These are phyloP conservation scores for Chroicocephalus ridibundus DNA, from an alignment of 2,113 vertebrate genomes.

Conservation along the genomic window DNA sequence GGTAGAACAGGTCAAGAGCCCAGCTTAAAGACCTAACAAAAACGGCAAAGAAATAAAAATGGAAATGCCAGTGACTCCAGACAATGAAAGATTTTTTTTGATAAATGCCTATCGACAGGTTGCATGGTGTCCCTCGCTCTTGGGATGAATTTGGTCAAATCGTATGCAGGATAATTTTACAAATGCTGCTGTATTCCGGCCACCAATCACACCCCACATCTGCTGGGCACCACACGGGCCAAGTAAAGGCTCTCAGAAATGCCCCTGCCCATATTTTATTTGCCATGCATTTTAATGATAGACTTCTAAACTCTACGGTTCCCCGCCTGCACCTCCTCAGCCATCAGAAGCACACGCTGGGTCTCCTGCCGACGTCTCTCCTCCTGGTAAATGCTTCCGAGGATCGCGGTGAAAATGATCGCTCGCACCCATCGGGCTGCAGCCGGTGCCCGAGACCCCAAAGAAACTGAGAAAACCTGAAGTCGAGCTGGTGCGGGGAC, in stretches of 20 bases:
- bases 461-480: neutral
- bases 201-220: neutral
- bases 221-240: neutral
- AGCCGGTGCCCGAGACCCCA: neutral
- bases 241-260: neutral
- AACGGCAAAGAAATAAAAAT: neutral
- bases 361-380: neutral
- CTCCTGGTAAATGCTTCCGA: neutral
- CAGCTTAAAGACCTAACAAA: neutral
- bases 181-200: neutral
- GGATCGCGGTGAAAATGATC: neutral
- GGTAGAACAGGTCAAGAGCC: neutral
- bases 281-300: neutral
- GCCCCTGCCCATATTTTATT: neutral
- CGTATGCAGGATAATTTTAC: neutral
- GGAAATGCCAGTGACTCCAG: neutral
- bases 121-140: neutral
- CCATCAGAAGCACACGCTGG: neutral
- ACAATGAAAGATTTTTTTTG: neutral
- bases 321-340: neutral
- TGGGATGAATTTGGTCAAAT: neutral
- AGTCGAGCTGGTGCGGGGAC: neutral
- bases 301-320: neutral
- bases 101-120: neutral
- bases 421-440: rapidly evolving